Conservation (phyloP, 2,113 vertebrate genomes). For the Brachirus orientalis region DNA sequence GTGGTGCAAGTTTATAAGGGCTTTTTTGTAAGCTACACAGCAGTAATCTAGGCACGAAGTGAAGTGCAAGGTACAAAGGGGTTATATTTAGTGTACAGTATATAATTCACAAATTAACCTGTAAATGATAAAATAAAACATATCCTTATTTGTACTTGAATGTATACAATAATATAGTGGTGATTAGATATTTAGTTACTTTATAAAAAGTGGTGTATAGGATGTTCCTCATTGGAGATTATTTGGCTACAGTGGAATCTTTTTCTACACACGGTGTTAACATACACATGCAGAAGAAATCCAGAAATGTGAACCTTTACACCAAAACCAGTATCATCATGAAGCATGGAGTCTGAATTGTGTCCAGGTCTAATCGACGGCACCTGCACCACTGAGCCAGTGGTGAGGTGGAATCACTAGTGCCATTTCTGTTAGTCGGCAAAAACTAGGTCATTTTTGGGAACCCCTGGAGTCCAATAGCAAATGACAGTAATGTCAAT, state of each 20-base stretch:
- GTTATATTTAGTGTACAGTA: too few species aligned
- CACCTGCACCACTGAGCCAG: conserved; percentile 29
- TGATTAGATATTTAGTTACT: background rate
- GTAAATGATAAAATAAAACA: too few species aligned
- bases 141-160: conserved; percentile 1
- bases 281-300: background rate
- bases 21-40: too few species aligned
- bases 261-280: too few species aligned
- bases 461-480: conserved; percentile 37
- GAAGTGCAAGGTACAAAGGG: too few species aligned
- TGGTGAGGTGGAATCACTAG: conserved; percentile 34
- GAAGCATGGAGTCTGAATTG: background rate
- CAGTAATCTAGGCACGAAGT: background rate
- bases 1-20: too few species aligned
- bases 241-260: too few species aligned
- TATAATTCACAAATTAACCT: too few species aligned
- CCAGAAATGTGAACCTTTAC: background rate
- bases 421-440: conserved; percentile 33
- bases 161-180: background rate
- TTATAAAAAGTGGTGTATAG: background rate
- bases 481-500: conserved; percentile 5
- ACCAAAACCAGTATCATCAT: background rate
- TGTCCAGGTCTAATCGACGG: conserved; percentile 8
- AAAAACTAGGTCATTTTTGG: conserved; percentile 55
- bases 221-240: too few species aligned